Evolutionary conservation across 2,888 invertebrate genomes (phyloP).

Genomic region (Drosophila meridiana): DNA sequence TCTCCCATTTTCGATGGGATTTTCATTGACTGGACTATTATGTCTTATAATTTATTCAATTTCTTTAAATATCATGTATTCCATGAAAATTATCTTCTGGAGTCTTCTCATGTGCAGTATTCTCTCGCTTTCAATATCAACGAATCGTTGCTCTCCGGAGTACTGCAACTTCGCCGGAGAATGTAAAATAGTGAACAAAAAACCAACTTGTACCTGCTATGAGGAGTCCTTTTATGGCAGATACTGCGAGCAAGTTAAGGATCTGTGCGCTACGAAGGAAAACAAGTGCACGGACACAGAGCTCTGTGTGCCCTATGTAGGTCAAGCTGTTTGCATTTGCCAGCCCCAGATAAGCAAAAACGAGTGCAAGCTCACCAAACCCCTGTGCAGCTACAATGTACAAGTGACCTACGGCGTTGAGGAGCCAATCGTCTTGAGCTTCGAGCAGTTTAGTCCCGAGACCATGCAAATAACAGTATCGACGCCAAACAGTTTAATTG

Average conservation of each 20-base stretch:
- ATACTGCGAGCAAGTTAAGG: constrained; percentile 43
- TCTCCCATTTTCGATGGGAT: no score
- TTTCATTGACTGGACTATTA: no score
- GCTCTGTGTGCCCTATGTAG: constrained; percentile 36
- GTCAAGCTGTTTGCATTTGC: constrained; percentile 32
- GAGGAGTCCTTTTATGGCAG: constrained; percentile 37
- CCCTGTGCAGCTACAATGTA: constrained; percentile 31
- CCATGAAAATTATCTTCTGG: not conserved
- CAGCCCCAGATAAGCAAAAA: not conserved
- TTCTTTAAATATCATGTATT: constrained; percentile 6
- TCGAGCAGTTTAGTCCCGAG: constrained; percentile 4
- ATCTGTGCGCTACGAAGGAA: constrained; percentile 23
- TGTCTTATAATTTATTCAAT: no score
- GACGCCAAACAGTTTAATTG: constrained; percentile 31
- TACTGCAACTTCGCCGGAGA: constrained; percentile 50
- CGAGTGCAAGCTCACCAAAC: constrained; percentile 5
- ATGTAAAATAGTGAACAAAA: constrained; percentile 13
- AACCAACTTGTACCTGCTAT: constrained; percentile 40
- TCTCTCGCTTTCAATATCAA: not conserved
- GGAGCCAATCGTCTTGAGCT: constrained; percentile 38
- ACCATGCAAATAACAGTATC: constrained; percentile 24
- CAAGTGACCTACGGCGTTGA: constrained; percentile 20
- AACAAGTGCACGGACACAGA: constrained; percentile 16
- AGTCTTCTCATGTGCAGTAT: constrained; percentile 1
- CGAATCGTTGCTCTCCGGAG: constrained; percentile 32